Base-by-base conservation (phyloP, 2,113 vertebrate genomes). In the Chinchilla lanigera region DNA sequence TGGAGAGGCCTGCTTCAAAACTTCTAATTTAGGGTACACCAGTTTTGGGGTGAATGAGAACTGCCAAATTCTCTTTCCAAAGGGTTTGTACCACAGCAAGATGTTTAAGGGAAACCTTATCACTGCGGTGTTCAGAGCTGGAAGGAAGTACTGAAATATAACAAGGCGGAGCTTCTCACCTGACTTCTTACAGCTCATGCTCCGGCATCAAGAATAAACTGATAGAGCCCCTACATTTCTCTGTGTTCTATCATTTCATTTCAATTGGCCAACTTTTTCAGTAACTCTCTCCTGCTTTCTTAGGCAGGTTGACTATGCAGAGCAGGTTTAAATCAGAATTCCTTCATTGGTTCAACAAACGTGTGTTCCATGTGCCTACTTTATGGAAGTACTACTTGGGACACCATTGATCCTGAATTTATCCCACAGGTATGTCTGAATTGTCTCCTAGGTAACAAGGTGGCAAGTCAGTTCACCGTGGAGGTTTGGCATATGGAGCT, bases 31-130 rank as follows among this genome's bases (percentile, higher is more conserved):
- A 50, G 16, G 35, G 41, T 69, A 20, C 58, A 30, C 41, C 20
- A 5, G 1, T 67, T 87, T 67, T 38, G 85, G 35, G 69, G 12
- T 60, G 13, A 19, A 5, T 26, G 17, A 22, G 33, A 9, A 61
- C 73, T 77, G 50, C 50, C 52, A 44, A 86, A 28, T 75, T 86
- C 58, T 89, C n/a, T 82, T 89, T 90, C 88, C 87, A 91, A 47
- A 90, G 38, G 47, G 82, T 26, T 94, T 71, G 20, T 69, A 35
- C 28, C 60, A 69, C 28, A 60, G 22, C 38, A 56, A 58, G 22
- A 82, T 63, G 58, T 81, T 54, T 73, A 71, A 84, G 75, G 82
- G 63, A 88, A 85, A 38, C n/a, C 26, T 30, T 44, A 22, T 24
- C 38, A 71, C 81, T 63, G n/a, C 28, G 35, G 1, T 26, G 78